phyloP scores from a whole-genome alignment of 2,888 invertebrate genomes.

The Drosophila putrida region DNA sequence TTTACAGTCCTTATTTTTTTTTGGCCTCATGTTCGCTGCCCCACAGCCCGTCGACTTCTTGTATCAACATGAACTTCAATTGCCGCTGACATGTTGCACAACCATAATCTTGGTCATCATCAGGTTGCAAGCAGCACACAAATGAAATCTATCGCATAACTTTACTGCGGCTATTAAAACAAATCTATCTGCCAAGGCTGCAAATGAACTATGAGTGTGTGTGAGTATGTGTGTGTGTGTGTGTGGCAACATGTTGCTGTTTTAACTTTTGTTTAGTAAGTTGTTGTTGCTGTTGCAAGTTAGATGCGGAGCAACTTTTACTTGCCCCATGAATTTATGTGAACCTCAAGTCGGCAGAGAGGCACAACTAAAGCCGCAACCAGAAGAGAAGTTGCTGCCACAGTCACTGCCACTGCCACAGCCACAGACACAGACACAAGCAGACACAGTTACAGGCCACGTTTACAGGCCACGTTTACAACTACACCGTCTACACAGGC shows the following conservation, averaged over 20 bases:
- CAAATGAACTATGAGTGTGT: constrained; percentile 43
- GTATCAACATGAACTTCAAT: constrained; percentile 63
- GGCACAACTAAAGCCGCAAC: constrained; percentile 4
- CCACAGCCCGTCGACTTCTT: constrained; percentile 42
- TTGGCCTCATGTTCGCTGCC: not conserved
- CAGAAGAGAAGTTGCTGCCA: constrained; percentile 7
- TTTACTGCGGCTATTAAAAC: constrained; percentile 62
- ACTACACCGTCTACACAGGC: constrained; percentile 61
- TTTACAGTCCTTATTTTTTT: not conserved
- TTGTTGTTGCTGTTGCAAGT: constrained; percentile 23
- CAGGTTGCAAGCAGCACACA: constrained; percentile 45
- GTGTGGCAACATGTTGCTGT: constrained; percentile 57
- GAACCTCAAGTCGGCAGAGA: constrained; percentile 39
- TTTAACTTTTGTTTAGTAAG: constrained; percentile 7
- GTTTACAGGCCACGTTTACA: constrained; percentile 53
- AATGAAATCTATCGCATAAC: constrained; percentile 65
- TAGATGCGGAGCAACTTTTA: constrained; percentile 36
- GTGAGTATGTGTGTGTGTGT: constrained; percentile 9
- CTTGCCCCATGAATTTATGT: constrained; percentile 54
- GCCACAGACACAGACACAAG: constrained; percentile 8
- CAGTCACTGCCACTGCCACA: constrained; percentile 16
- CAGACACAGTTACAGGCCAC: constrained; percentile 40
- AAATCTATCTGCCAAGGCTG: constrained; percentile 66
- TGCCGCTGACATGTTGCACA: constrained; percentile 60
- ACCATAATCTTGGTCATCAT: constrained; percentile 48